Evolutionary conservation across 2,888 invertebrate species (phyloP).

Genomic region (Phymatocera aterrima): DNA sequence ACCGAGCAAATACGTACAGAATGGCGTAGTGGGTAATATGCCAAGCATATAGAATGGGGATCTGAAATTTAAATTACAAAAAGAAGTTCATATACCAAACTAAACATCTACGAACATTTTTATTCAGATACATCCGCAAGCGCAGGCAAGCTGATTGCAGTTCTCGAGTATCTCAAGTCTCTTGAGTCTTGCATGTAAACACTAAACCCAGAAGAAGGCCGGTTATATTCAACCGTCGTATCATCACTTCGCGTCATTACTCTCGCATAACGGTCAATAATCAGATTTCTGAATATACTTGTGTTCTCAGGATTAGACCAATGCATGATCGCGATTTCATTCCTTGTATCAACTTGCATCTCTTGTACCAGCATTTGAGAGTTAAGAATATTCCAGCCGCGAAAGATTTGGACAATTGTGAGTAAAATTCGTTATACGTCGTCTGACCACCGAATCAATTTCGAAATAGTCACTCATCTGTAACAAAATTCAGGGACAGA

Average conservation of each 20-base stretch:
- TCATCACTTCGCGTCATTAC: not conserved
- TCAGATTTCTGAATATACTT: not conserved
- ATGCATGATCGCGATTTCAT: not conserved
- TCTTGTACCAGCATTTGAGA: too few relatives aligned
- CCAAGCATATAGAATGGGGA: not conserved
- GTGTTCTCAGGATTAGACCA: not conserved
- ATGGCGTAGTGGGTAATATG: not conserved
- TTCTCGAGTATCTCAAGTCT: too few relatives aligned
- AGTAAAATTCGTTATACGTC: too few relatives aligned
- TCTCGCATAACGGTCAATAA: not conserved
- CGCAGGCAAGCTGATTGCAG: not conserved
- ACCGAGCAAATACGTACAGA: not conserved
- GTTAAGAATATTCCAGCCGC: too few relatives aligned
- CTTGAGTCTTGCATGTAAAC: not conserved
- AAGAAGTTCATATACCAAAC: not conserved
- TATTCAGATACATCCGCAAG: not conserved
- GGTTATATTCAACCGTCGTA: not conserved
- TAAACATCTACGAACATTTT: not conserved
- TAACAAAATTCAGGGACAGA: too few relatives aligned
- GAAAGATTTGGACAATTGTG: too few relatives aligned
- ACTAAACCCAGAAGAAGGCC: not conserved
- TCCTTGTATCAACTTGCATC: too few relatives aligned
- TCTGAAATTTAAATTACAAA: not conserved
- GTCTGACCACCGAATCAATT: too few relatives aligned
- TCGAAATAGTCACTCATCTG: too few relatives aligned